phyloP scores from a whole-genome alignment of 2,113 vertebrate species.

The Hypomesus transpacificus region DNA sequence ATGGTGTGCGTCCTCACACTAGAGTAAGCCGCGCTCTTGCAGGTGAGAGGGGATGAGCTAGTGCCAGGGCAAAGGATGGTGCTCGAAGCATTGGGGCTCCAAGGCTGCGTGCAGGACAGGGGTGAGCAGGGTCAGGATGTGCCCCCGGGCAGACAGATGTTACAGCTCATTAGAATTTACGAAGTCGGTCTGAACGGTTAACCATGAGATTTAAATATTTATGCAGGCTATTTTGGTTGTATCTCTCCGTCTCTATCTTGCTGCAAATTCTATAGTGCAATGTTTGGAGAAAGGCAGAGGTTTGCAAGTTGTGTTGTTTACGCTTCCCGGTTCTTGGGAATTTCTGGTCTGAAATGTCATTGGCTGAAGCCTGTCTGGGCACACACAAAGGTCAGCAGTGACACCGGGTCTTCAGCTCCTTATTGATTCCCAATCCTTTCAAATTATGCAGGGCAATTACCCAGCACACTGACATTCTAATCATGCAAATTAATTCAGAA shows the following conservation, averaged over 20 bases:
- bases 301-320: slow-evolving; percentile 51
- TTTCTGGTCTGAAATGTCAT: slow-evolving; percentile 61
- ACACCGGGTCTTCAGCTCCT: slow-evolving; percentile 48
- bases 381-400: slow-evolving; percentile 69
- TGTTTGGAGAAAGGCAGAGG: slow-evolving; percentile 35
- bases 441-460: slow-evolving; percentile 36
- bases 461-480: slow-evolving; percentile 44
- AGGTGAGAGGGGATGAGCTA: slow-evolving; percentile 35
- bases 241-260: neutral
- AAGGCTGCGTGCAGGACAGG: slow-evolving; percentile 12
- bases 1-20: slow-evolving; percentile 39
- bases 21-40: slow-evolving; percentile 41
- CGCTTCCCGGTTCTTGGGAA: slow-evolving; percentile 53
- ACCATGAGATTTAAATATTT: slow-evolving; percentile 47
- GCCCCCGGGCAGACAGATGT: slow-evolving; percentile 54
- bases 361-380: slow-evolving; percentile 49
- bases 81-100: neutral
- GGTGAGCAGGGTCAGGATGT: slow-evolving; percentile 33
- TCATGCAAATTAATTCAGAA: slow-evolving; percentile 60
- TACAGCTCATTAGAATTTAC: slow-evolving; percentile 47
- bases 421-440: slow-evolving; percentile 67
- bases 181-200: slow-evolving; percentile 29
- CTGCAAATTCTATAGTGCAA: neutral
- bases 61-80: slow-evolving; percentile 20
- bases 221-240: slow-evolving; percentile 13